Percentiles rank a stretch among this genome's conserved stretches.
Evolutionary conservation across 2,797 vertebrate species (phyloP).

Genomic region (Sebastes dallii): DNA sequence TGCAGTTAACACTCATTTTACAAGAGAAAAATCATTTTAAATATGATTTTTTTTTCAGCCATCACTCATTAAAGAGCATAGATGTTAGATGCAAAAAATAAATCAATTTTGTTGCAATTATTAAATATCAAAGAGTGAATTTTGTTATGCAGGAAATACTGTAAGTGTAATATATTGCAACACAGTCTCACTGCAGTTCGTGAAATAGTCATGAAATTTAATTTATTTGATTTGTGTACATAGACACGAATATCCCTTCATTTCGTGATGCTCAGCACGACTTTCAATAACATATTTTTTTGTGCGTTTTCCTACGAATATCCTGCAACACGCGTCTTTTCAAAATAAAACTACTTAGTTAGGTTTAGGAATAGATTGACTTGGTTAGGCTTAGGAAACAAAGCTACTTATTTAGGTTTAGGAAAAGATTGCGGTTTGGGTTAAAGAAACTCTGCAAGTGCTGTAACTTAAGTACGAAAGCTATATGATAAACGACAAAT

Average conservation of each 20-base stretch:
- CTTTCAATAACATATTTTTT: too few species aligned
- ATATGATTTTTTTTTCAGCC: background rate
- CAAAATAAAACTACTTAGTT: too few species aligned
- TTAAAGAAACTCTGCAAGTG: fast-evolving
- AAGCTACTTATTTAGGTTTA: too few species aligned
- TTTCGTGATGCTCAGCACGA: too few species aligned
- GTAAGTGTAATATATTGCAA: background rate
- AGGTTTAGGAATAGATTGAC: too few species aligned
- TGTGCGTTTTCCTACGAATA: too few species aligned
- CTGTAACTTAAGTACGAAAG: too few species aligned
- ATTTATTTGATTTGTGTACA: fast-evolving
- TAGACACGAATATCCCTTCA: fast-evolving
- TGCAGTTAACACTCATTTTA: background rate
- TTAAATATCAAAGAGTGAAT: background rate
- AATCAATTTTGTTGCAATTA: background rate
- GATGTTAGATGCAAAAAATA: background rate
- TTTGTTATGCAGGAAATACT: background rate
- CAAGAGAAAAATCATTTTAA: background rate
- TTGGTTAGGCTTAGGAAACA: too few species aligned
- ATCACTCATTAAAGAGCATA: background rate
- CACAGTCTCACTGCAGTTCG: too few species aligned
- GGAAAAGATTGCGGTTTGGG: too few species aligned
- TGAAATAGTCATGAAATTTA: fast-evolving
- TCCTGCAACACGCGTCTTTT: too few species aligned
- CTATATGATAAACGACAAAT: fast-evolving